Conservation (phyloP, 2,113 vertebrate species). For the Thalassoma bifasciatum region DNA sequence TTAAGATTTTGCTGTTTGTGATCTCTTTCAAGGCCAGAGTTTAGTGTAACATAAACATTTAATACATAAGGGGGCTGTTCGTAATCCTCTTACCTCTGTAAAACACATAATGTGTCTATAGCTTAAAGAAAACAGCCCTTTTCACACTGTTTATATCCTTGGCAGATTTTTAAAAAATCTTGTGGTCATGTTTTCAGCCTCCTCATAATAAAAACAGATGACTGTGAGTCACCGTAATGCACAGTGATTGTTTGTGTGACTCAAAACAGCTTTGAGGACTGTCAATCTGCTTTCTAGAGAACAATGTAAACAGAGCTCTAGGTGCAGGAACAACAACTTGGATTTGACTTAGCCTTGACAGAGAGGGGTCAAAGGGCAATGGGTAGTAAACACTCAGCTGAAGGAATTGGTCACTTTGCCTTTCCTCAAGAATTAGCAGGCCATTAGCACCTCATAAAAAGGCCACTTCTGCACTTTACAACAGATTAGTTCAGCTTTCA, state of each 20-base stretch:
- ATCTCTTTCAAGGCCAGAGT: too few relatives aligned
- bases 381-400: slow-evolving; percentile 73
- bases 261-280: not conserved
- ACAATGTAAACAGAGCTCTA: slow-evolving; percentile 33
- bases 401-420: slow-evolving; percentile 77
- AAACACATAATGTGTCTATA: too few relatives aligned
- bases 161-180: too few relatives aligned
- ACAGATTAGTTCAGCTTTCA: slow-evolving; percentile 68
- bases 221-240: not conserved
- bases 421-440: slow-evolving; percentile 77
- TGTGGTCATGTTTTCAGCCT: not conserved
- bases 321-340: slow-evolving; percentile 36
- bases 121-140: too few relatives aligned
- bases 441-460: slow-evolving; percentile 82
- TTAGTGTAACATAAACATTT: too few relatives aligned
- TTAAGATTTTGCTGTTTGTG: too few relatives aligned
- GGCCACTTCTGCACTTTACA: slow-evolving; percentile 70
- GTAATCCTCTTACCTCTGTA: too few relatives aligned
- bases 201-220: too few relatives aligned
- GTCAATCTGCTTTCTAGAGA: slow-evolving; percentile 9
- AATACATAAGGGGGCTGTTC: too few relatives aligned
- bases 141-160: too few relatives aligned
- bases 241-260: not conserved
- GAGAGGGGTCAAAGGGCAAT: slow-evolving; percentile 68
- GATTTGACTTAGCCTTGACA: slow-evolving; percentile 41